These are phyloP conservation scores for Diachasmimorpha longicaudata DNA, from an alignment of 1,140 invertebrate species.

Conservation along the genomic window DNA sequence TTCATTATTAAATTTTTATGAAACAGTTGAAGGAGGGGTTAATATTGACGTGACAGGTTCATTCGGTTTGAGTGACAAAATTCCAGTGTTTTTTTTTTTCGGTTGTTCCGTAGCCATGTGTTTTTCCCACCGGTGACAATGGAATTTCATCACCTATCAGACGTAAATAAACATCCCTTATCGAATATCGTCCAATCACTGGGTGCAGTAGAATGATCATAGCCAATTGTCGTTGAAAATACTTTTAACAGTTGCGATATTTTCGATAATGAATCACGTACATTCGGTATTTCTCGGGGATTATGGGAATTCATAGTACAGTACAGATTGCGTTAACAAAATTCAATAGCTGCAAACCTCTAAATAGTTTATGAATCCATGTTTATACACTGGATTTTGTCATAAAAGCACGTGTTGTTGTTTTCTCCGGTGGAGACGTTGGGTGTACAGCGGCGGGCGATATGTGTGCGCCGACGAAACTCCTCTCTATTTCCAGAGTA, in stretches of 20 bases:
- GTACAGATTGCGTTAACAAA: not conserved
- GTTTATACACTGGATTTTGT: not conserved
- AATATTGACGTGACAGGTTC: not conserved
- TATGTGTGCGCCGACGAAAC: not conserved
- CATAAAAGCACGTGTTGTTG: conserved; percentile 21
- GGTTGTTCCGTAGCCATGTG: not conserved
- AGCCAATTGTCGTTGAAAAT: not conserved
- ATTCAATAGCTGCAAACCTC: not conserved
- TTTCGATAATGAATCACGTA: not conserved
- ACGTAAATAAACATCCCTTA: too few species aligned
- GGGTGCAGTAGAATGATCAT: too few species aligned
- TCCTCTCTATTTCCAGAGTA: conserved; percentile 26
- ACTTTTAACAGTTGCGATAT: not conserved
- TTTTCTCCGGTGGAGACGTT: not conserved
- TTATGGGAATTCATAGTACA: not conserved
- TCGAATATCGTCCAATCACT: too few species aligned
- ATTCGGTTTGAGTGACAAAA: not conserved
- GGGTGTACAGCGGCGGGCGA: not conserved
- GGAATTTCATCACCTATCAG: too few species aligned
- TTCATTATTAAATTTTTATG: not conserved
- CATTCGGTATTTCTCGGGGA: not conserved
- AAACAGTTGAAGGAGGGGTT: not conserved
- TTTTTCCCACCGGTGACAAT: too few species aligned
- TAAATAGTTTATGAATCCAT: not conserved
- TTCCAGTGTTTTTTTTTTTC: not conserved